A percentile compares a stretch with the other conserved stretches of the same genome.
Evolutionary conservation across 2,113 vertebrate species (phyloP).

Genomic region (Tychaedon coryphoeus): DNA sequence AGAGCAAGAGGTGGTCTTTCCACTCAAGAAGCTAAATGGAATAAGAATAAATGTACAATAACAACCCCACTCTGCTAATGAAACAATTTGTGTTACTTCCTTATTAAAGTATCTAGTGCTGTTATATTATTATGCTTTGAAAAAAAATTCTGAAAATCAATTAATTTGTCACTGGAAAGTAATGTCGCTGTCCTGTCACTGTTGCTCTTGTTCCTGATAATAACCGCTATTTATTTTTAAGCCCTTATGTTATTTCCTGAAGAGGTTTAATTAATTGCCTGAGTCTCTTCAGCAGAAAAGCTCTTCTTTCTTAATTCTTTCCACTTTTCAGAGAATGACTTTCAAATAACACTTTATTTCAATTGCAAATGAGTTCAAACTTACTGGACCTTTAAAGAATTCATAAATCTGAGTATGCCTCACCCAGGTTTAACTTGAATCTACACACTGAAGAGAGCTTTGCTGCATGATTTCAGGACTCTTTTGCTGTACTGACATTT

Average conservation of each 20-base stretch:
- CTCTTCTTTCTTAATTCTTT: background rate
- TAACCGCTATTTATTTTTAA: slow-evolving; percentile 34
- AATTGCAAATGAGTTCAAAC: slow-evolving; percentile 48
- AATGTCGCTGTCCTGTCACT: background rate
- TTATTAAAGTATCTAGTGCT: background rate
- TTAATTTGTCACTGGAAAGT: slow-evolving; percentile 3
- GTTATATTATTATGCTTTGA: background rate
- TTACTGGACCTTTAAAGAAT: slow-evolving; percentile 18
- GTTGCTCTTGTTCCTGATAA: slow-evolving; percentile 15
- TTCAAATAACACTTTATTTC: slow-evolving; percentile 46
- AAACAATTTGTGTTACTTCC: background rate
- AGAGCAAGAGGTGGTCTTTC: background rate
- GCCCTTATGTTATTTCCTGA: slow-evolving; percentile 15
- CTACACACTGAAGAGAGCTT: background rate
- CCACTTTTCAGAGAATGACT: background rate
- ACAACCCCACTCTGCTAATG: background rate
- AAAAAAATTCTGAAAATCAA: background rate
- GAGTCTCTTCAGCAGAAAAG: slow-evolving; percentile 14
- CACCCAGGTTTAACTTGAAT: background rate
- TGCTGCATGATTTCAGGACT: background rate
- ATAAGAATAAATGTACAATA: background rate
- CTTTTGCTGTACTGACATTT: background rate
- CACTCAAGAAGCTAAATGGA: background rate
- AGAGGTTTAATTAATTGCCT: slow-evolving; percentile 47
- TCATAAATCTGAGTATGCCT: background rate